Base-by-base conservation (phyloP, 2,113 vertebrate species). In the Tyto alba region DNA sequence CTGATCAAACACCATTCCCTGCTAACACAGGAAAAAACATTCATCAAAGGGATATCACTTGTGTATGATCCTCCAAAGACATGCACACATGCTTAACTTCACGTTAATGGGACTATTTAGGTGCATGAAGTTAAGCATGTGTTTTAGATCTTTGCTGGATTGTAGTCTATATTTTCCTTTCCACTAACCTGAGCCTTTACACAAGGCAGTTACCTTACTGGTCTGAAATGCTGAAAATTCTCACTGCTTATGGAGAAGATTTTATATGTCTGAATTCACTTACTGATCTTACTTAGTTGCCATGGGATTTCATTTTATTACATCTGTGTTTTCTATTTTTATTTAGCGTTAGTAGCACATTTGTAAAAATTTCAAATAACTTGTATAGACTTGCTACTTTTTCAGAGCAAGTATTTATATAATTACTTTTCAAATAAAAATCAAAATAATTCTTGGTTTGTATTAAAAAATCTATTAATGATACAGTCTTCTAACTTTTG, bases 1-100 rank as follows among this genome's bases (percentile, higher is more conserved):
- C 67, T 85, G 91, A 95, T 97, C 91, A 96, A 96, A 97, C 93
- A 93, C 77, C 4, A 0, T 93, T 91, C 94, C 87, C 91, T 88
- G 91, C 94, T 96, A 96, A 94, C 87, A 95, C 93, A 94, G 91
- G 91, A 95, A 94, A 95, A 89, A 96, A 69, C 91, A 89, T 96
- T 95, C 95, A 96, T 96, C 94, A 96, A 96, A 97, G 85, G 77
- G 48, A 10, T 94, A 94, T 91, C 93, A 80, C 88, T 94, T 91
- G 90, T 88, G 90, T 94, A 90, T 86, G 82, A 71, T 94, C 67
- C 78, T 94, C 67, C 82, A 94, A 82, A 92, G 89, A 92, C 90
- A 30, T 47, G 29, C 91, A 93, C 74, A 93, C 81, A 82, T 96
- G 90, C 95, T 96, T 90, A 93, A 83, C 90, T 93, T 96, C 88